A percentile compares a stretch with the other conserved stretches of the same genome.
phyloP scores from a whole-genome alignment of 2,113 vertebrate species.

The Malurus cyaneus region DNA sequence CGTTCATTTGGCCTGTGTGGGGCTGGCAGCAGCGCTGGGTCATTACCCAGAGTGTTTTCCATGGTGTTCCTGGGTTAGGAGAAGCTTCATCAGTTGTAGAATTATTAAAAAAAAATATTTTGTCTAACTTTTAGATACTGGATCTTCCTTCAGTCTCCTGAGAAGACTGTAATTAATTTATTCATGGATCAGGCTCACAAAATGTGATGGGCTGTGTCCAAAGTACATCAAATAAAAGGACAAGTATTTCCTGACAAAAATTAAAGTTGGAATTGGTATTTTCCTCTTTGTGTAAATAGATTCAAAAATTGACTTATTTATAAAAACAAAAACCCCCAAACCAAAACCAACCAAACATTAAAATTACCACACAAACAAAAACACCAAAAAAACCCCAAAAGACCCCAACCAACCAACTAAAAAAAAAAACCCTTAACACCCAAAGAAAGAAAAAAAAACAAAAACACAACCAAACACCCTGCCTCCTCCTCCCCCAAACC shows the following conservation, averaged over 20 bases:
- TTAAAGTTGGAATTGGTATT: accelerated
- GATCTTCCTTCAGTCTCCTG: neutral
- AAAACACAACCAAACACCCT: neutral
- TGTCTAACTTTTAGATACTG: neutral
- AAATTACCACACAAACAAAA: neutral
- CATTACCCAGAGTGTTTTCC: neutral
- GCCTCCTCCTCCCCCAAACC: neutral
- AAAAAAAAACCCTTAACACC: neutral
- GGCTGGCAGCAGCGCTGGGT: neutral
- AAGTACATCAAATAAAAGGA: neutral
- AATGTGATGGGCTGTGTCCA: neutral
- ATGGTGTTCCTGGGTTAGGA: neutral
- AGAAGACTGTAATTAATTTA: neutral
- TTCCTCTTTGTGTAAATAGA: neutral
- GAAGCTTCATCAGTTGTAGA: neutral
- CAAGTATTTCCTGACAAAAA: neutral
- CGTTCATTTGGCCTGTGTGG: neutral
- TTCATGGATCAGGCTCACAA: neutral
- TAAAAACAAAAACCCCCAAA: neutral
- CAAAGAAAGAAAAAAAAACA: neutral
- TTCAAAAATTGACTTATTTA: neutral
- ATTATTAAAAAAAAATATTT: neutral
- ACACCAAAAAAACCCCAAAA: accelerated
- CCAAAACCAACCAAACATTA: neutral
- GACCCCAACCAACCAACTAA: neutral